Percentiles rank a stretch among this genome's conserved stretches.
phyloP scores from a whole-genome alignment of 2,888 invertebrate species.

The Bedellia somnulentella region DNA sequence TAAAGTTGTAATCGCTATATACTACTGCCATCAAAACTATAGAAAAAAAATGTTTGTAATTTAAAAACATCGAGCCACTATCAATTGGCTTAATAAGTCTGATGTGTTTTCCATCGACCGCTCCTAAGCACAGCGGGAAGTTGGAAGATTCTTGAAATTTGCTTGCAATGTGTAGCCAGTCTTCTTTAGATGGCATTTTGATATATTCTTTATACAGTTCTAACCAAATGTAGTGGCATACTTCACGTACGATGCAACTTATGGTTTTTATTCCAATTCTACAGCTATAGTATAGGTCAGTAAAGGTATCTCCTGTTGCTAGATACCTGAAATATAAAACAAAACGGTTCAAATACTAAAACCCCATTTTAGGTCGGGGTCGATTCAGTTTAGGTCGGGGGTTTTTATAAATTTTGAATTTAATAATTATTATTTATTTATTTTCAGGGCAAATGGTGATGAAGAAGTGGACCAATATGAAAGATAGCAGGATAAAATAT shows the following conservation, averaged over 20 bases:
- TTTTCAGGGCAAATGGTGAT: too few relatives aligned
- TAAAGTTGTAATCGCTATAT: constrained; percentile 8
- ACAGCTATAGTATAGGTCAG: constrained; percentile 9
- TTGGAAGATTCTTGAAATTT: constrained; percentile 11
- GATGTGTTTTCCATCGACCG: constrained; percentile 15
- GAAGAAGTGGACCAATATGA: constrained; percentile 14
- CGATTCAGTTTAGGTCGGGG: too few relatives aligned
- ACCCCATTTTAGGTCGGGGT: too few relatives aligned
- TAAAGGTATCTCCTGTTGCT: constrained; percentile 6
- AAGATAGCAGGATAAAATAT: constrained; percentile 11
- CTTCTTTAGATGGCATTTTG: too few relatives aligned
- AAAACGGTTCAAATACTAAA: too few relatives aligned
- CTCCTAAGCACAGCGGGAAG: constrained; percentile 14
- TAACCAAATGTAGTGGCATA: constrained; percentile 12
- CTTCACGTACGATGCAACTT: constrained; percentile 10
- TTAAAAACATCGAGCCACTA: constrained; percentile 10
- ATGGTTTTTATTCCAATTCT: constrained; percentile 12
- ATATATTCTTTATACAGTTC: constrained; percentile 9
- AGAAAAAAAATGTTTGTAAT: constrained; percentile 9
- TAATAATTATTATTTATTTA: too few relatives aligned
- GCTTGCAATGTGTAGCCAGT: too few relatives aligned
- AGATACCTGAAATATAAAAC: constrained; percentile 10
- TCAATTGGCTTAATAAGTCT: constrained; percentile 10
- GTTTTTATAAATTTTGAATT: constrained; percentile 11
- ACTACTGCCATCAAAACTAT: constrained; percentile 9